Conservation (phyloP, 1,140 invertebrate species). For the Paraescarpia echinospica region DNA sequence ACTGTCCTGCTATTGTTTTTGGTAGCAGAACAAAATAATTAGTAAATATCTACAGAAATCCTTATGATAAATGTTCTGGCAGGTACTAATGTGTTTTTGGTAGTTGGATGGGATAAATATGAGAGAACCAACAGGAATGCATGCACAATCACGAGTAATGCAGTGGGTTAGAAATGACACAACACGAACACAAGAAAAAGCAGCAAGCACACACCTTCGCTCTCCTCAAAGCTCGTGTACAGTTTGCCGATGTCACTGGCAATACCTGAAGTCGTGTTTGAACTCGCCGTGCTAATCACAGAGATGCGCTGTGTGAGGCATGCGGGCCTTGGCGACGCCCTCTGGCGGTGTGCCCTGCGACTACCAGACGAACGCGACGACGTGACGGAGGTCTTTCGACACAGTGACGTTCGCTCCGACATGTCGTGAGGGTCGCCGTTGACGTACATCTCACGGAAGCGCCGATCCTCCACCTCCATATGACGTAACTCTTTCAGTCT, state of each 20-base stretch:
- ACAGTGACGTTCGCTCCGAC: conserved; percentile 42
- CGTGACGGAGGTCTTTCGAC: conserved; percentile 34
- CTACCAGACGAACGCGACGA: conserved; percentile 36
- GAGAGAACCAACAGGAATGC: not conserved
- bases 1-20: too few relatives aligned
- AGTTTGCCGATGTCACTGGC: conserved; percentile 72
- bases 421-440: conserved; percentile 52
- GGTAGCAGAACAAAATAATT: too few relatives aligned
- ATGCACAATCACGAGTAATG: not conserved
- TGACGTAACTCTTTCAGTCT: conserved; percentile 2
- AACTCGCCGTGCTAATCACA: conserved; percentile 87
- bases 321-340: conserved; percentile 61
- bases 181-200: not conserved
- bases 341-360: conserved; percentile 66
- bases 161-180: not conserved
- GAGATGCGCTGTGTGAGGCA: conserved; percentile 69
- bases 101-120: not conserved
- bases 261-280: conserved; percentile 92
- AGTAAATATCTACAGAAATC: too few relatives aligned
- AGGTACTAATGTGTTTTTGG: not conserved
- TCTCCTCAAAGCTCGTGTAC: conserved; percentile 77
- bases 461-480: conserved; percentile 12
- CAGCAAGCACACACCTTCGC: conserved; percentile 60
- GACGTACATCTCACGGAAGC: conserved; percentile 53
- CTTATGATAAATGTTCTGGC: too few relatives aligned